Evolutionary conservation across 2,888 invertebrate genomes (phyloP).

Genomic region (Cylloceria caligata): DNA sequence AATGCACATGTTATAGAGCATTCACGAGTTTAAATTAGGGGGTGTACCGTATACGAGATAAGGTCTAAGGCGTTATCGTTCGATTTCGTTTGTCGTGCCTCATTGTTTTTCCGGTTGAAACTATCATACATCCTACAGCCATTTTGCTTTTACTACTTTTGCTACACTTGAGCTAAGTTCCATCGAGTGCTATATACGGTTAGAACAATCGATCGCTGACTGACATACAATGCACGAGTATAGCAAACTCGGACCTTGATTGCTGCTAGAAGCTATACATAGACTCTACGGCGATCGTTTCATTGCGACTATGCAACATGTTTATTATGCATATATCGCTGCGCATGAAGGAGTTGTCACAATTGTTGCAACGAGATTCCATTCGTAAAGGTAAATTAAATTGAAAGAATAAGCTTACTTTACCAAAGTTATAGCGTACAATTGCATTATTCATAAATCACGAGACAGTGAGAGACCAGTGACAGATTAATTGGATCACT

Average conservation of each 20-base stretch:
- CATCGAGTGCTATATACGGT: conserved; percentile 35
- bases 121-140: not conserved
- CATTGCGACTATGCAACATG: conserved; percentile 23
- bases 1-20: not conserved
- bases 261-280: conserved; percentile 58
- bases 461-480: conserved; percentile 12
- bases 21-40: not conserved
- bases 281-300: conserved; percentile 22
- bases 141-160: not conserved
- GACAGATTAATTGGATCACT: conserved; percentile 58
- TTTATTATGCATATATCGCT: conserved; percentile 48
- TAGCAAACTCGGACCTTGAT: conserved; percentile 60
- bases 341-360: conserved; percentile 21
- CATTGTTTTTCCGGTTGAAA: not conserved
- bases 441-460: not conserved
- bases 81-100: too few species aligned
- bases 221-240: conserved; percentile 45
- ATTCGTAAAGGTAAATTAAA: not conserved
- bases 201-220: conserved; percentile 60
- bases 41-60: not conserved
- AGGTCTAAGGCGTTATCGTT: not conserved
- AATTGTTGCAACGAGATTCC: not conserved
- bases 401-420: conserved; percentile 4
- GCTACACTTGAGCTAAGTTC: not conserved
- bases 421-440: not conserved